Evolutionary conservation across 2,113 vertebrate species (phyloP), one percentile per base, ranked within the genome.

Genomic region (Cheirogaleus medius): DNA sequence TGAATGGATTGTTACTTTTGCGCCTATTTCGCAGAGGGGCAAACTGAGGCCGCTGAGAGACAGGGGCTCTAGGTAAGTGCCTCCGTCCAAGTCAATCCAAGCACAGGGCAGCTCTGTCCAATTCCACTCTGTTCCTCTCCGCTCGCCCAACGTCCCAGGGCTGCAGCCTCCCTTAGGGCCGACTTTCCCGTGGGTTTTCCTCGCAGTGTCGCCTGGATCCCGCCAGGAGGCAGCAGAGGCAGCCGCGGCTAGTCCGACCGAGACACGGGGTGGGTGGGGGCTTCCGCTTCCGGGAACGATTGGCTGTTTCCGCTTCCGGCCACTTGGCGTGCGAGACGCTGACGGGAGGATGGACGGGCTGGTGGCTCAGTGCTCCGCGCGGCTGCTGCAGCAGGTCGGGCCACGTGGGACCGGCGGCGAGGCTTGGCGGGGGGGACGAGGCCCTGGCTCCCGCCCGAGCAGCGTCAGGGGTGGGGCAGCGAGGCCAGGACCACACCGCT

Each of bases 311-410:
- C 94, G 95, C 34, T 97, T 98, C 98, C 97, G 96, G 14, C 60
- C 56, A 56, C 39, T 93, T 73, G 86, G 76, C 49, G 34, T 34
- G 69, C 4, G 73, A 25, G 9, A 5, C 17, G 60, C 71, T 34
- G 64, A 60, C 49, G 60, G 13, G 64, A 98, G 98, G 96, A 99
- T 99, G 99, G 99, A 98, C 94, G 98, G 98, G 8, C 73, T 97
- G 23, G 84, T 99, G 86, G 98, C 95, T 49, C 95, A 98, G 74
- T 99, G 98, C 91, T 98, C 98, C 1, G 97, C 98, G 87, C 99
- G 99, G 49, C 97, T 99, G 42, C 97, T 98, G 52, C 98, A 99
- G 97, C 99, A 99, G 99, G 99, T 99, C 8, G 95, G 98, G 18
- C 39, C 10, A 1, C 58, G 0, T 8, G 92, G 68, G 49, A 2